These are phyloP conservation scores for Gnathonemus longibarbis DNA, from an alignment of 2,113 vertebrate genomes.

Conservation along the genomic window DNA sequence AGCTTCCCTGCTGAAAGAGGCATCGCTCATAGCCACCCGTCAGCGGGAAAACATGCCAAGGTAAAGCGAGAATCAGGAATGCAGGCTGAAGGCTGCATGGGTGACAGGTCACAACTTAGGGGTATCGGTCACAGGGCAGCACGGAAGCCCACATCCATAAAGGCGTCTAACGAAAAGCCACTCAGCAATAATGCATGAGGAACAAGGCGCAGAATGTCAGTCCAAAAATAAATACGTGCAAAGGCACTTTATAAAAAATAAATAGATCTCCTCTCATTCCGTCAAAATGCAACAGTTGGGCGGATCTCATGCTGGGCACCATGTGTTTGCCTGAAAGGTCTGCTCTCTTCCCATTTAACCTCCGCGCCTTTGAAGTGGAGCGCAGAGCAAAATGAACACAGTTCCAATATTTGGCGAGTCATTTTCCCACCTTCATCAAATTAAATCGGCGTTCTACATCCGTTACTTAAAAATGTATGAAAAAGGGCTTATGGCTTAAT, in stretches of 20 bases:
- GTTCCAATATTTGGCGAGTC: constrained; percentile 60
- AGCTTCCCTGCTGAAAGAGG: not conserved
- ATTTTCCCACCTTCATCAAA: constrained; percentile 28
- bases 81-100: not conserved
- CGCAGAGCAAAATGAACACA: constrained; percentile 61
- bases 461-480: not conserved
- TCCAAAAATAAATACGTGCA: constrained; percentile 15
- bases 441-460: constrained; percentile 29
- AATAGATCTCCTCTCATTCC: constrained; percentile 20
- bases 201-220: constrained; percentile 14
- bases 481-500: not conserved
- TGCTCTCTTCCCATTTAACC: constrained; percentile 53
- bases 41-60: not conserved
- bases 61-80: too few relatives aligned
- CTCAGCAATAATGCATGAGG: constrained; percentile 26
- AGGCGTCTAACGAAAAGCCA: not conserved
- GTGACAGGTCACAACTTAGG: not conserved
- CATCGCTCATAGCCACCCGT: not conserved
- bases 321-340: constrained; percentile 68
- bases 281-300: constrained; percentile 55
- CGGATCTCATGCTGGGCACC: constrained; percentile 72
- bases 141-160: not conserved
- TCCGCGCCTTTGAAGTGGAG: constrained; percentile 63
- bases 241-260: constrained; percentile 20
- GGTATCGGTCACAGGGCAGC: not conserved